Conservation (phyloP, 2,113 vertebrate species). For the Dolichotis patagonum region DNA sequence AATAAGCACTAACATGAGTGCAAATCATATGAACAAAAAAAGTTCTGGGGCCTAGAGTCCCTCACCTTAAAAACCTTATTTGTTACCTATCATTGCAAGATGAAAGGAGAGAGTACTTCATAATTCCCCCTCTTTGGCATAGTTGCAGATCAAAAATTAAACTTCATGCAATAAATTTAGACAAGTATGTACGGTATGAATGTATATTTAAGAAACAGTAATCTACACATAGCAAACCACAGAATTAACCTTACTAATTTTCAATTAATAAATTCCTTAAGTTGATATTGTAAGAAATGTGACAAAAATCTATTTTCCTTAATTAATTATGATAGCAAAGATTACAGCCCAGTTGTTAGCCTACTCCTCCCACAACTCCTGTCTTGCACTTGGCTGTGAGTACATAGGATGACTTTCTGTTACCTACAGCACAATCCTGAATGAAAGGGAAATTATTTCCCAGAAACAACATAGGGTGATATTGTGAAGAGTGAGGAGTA, state of each 20-base stretch:
- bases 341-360: not conserved
- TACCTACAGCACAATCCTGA: not conserved
- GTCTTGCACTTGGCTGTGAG: not conserved
- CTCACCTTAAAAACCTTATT: not conserved
- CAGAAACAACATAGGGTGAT: not conserved
- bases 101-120: not conserved
- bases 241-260: not conserved
- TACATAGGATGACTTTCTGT: not conserved
- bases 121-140: not conserved
- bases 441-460: not conserved
- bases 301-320: not conserved
- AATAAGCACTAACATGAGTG: not conserved
- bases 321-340: not conserved
- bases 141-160: not conserved
- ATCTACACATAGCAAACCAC: not conserved
- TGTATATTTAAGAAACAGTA: not conserved
- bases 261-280: not conserved
- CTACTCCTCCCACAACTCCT: not conserved
- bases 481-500: not conserved
- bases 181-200: not conserved
- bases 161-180: not conserved
- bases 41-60: not conserved
- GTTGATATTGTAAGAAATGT: not conserved
- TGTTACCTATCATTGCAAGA: not conserved
- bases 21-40: not conserved